Percentiles rank a stretch among this genome's conserved stretches.
Evolutionary conservation across 2,113 vertebrate genomes (phyloP).

Genomic region (Chlorodrepanis virens): DNA sequence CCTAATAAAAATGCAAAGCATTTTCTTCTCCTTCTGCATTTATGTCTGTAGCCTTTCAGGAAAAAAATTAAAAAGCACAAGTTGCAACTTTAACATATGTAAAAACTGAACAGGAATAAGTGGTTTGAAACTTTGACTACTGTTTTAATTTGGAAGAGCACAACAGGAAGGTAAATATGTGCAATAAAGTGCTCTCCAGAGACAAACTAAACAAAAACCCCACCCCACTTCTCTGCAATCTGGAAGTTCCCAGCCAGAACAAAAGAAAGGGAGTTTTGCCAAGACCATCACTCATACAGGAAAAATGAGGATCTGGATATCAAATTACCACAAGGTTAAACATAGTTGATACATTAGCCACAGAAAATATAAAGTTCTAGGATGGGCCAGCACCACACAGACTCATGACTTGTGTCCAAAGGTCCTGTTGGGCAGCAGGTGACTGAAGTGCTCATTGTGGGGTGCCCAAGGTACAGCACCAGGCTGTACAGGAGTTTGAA

Average conservation of each 20-base stretch:
- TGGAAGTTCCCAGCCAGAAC: slow-evolving; percentile 10
- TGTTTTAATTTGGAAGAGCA: neutral
- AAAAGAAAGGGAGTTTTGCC: neutral
- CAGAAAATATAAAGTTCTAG: neutral
- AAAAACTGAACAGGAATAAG: neutral
- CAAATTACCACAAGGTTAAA: neutral
- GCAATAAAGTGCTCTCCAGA: neutral
- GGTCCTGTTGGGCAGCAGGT: neutral
- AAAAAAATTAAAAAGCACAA: neutral
- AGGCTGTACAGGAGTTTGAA: neutral
- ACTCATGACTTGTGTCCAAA: neutral
- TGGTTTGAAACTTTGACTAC: neutral
- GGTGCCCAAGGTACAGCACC: neutral
- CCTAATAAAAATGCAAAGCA: neutral
- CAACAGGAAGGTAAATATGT: neutral
- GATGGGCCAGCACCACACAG: neutral
- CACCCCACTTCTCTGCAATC: neutral
- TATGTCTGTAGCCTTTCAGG: neutral
- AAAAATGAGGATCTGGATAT: neutral
- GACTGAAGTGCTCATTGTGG: neutral
- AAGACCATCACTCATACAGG: neutral
- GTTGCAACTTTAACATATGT: neutral
- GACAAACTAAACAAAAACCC: neutral
- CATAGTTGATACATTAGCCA: neutral
- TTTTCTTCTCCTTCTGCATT: neutral